Conservation (phyloP, 2,113 vertebrate species). For the Coryphaenoides rupestris region DNA sequence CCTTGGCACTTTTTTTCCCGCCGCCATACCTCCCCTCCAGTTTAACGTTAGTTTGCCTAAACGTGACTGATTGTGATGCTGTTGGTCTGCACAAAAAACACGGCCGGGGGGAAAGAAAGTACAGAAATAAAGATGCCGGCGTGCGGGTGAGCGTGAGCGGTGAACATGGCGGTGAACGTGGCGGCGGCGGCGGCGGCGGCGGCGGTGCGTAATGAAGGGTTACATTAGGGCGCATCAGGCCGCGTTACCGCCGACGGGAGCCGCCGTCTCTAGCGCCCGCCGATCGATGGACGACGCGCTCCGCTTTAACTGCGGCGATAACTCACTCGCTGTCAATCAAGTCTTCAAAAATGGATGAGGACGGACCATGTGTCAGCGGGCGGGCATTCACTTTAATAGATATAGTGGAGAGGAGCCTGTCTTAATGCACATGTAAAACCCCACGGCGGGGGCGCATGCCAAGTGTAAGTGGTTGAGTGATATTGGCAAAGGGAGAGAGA, state of each 20-base stretch:
- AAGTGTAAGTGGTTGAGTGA: slow-evolving; percentile 80
- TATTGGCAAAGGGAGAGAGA: slow-evolving; percentile 71
- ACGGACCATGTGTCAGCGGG: slow-evolving; percentile 53
- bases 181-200: too few species aligned
- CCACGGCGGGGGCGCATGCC: slow-evolving; percentile 64
- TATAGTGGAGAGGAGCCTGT: slow-evolving; percentile 55
- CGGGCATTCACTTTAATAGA: slow-evolving; percentile 69
- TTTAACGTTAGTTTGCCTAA: slow-evolving; percentile 36
- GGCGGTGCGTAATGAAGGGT: slow-evolving; percentile 37
- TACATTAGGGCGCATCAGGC: slow-evolving; percentile 5
- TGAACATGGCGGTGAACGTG: too few species aligned
- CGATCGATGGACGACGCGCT: slow-evolving; percentile 18
- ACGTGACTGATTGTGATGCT: slow-evolving; percentile 13
- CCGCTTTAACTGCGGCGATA: slow-evolving; percentile 36
- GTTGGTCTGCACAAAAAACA: background rate
- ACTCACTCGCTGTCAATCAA: slow-evolving; percentile 63
- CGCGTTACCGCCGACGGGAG: too few species aligned
- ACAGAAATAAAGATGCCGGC: too few species aligned
- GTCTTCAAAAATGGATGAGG: slow-evolving; percentile 66
- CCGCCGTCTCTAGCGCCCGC: background rate
- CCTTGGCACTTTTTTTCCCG: slow-evolving; percentile 35
- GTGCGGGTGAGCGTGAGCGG: too few species aligned
- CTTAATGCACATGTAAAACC: slow-evolving; percentile 75
- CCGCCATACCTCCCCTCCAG: background rate
- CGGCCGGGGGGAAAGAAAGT: too few species aligned